Evolutionary conservation across 2,888 invertebrate genomes (phyloP).

Genomic region (Nowickia ferox): DNA sequence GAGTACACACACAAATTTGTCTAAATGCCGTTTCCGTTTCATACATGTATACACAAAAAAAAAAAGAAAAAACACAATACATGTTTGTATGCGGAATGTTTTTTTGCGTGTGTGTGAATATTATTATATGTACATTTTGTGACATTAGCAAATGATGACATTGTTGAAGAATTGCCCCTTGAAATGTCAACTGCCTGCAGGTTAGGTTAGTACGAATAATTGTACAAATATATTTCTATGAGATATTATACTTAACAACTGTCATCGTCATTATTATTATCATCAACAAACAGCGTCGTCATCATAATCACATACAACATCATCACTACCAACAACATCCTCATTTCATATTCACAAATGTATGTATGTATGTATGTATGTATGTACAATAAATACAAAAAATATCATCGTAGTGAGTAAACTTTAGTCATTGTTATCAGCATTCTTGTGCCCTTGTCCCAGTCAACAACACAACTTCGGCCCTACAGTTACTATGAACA

Average conservation of each 20-base stretch:
- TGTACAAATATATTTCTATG: conserved; percentile 69
- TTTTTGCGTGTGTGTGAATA: conserved; percentile 15
- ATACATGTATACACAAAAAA: background rate
- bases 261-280: conserved; percentile 65
- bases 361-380: conserved; percentile 15
- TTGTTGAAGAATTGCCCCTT: conserved; percentile 75
- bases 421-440: conserved; percentile 64
- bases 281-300: conserved; percentile 26
- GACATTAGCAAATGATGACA: conserved; percentile 73
- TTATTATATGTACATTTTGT: conserved; percentile 59
- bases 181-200: conserved; percentile 73
- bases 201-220: conserved; percentile 64
- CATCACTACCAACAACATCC: conserved; percentile 10
- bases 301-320: conserved; percentile 9
- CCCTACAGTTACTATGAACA: conserved; percentile 24
- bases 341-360: background rate
- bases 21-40: conserved; percentile 28
- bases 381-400: conserved; percentile 32
- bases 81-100: conserved; percentile 17
- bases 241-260: conserved; percentile 71
- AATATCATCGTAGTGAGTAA: conserved; percentile 53
- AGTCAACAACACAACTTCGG: conserved; percentile 35
- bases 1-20: background rate
- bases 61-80: background rate
- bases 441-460: conserved; percentile 30